These are phyloP conservation scores for Bombus confusus DNA, from an alignment of 1,140 invertebrate genomes.

Conservation along the genomic window DNA sequence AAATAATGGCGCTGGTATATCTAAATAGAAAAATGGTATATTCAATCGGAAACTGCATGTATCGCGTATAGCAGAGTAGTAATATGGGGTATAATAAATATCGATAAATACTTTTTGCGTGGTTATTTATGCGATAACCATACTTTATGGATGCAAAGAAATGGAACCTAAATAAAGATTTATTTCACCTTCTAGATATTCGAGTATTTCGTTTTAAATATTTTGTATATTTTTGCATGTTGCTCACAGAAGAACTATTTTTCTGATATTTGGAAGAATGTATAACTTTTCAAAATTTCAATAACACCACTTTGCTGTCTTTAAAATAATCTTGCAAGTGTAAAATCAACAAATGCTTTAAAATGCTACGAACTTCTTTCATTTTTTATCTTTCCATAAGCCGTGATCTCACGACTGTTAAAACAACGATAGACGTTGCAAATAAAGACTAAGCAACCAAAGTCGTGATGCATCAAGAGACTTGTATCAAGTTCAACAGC, in stretches of 20 bases:
- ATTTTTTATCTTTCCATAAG: neutral
- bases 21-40: neutral
- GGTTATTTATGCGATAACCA: neutral
- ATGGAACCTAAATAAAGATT: neutral
- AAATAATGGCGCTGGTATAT: neutral
- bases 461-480: neutral
- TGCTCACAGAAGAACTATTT: neutral
- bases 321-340: neutral
- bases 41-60: neutral
- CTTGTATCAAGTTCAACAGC: slow-evolving; percentile 46
- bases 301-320: neutral
- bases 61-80: neutral
- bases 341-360: too few relatives aligned
- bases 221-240: neutral
- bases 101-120: neutral
- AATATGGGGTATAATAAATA: neutral
- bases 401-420: too few relatives aligned
- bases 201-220: neutral
- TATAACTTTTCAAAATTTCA: neutral
- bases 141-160: neutral
- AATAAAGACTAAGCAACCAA: neutral
- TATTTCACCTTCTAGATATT: neutral
- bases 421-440: neutral
- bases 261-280: neutral
- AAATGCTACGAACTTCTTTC: neutral